Evolutionary conservation across 2,113 vertebrate genomes (phyloP), one percentile per base, ranked within the genome.

Genomic region (Cololabis saira): DNA sequence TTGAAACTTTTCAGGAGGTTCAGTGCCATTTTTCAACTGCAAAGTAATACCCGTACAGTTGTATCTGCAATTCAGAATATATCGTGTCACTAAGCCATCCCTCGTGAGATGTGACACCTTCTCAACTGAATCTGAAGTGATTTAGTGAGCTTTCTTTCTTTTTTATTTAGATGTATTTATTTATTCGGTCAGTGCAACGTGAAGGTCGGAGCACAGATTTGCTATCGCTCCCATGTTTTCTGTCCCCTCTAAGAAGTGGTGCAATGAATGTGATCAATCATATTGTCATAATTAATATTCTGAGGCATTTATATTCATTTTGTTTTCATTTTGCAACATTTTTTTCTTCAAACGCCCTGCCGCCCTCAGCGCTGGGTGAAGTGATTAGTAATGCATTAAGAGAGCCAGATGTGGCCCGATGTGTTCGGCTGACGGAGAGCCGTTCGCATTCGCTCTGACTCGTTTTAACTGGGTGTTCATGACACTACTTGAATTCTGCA

Each of bases 401-500:
- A 56, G 65, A 67, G 67, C 67, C 67, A 75, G 59, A 68, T 41
- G 51, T 10, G 54, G 24, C 16, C 13, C 53, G 41, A 68, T 48
- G 15, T 18, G 8, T 61, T 58, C 33, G 52, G 12, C 30, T 60
- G 16, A 33, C n/a, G n/a, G 41, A 59, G 16, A 41, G 53, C 66
- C 42, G 24, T 30, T 27, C 24, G 48, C 40, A 0, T 9, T 57
- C 27, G 27, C 37, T 78, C 66, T 62, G 66, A 79, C 71, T 84
- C 73, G 60, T 81, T 82, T 76, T 69, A 37, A 50, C 44, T 76
- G 42, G 51, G 45, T 87, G 71, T 84, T 86, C 75, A 62, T 78
- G 83, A 51, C 77, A 90, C 87, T 93, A 90, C 92, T 93, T 92
- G 86, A 93, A 93, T 86, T 87, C 66, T 86, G 47, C 74, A 76